Evolutionary conservation across 2,113 vertebrate genomes (phyloP).

Genomic region (Stomatorhinus ivindoensis): DNA sequence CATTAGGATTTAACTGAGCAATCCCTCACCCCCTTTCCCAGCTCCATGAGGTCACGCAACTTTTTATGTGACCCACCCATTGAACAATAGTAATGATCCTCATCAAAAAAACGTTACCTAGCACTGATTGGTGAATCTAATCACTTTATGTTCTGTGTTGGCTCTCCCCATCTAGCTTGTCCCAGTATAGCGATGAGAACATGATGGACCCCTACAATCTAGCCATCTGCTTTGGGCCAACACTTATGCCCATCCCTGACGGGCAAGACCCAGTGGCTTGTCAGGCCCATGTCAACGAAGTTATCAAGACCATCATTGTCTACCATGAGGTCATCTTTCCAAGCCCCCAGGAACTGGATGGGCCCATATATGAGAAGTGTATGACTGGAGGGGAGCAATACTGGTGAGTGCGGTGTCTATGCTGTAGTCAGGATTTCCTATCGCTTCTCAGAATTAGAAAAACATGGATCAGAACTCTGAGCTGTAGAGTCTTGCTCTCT

Average conservation of each 20-base stretch:
- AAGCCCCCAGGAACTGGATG: slow-evolving; percentile 78
- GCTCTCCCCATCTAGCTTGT: slow-evolving; percentile 61
- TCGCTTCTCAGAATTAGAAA: not conserved
- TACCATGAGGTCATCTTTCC: slow-evolving; percentile 94
- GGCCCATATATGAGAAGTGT: slow-evolving; percentile 95
- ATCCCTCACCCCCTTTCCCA: not conserved
- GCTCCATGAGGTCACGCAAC: not conserved
- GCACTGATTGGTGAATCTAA: not conserved
- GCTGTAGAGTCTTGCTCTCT: not conserved
- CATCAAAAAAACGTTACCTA: not conserved
- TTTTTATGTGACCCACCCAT: not conserved
- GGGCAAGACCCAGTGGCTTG: slow-evolving; percentile 93
- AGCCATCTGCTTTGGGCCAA: slow-evolving; percentile 97
- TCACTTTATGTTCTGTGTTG: not conserved
- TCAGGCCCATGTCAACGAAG: slow-evolving; percentile 95
- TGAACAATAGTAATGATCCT: not conserved
- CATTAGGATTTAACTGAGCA: not conserved
- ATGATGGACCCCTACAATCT: slow-evolving; percentile 99
- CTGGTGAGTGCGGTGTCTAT: slow-evolving; percentile 61
- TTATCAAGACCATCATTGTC: slow-evolving; percentile 95
- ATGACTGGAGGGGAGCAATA: slow-evolving; percentile 97
- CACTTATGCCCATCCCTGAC: slow-evolving; percentile 94
- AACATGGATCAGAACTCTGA: not conserved
- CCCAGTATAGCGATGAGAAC: slow-evolving; percentile 97
- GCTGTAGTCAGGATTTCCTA: not conserved